Percentiles rank a stretch among this genome's conserved stretches.
phyloP scores from a whole-genome alignment of 2,113 vertebrate species.

The Cyprinus carpio region DNA sequence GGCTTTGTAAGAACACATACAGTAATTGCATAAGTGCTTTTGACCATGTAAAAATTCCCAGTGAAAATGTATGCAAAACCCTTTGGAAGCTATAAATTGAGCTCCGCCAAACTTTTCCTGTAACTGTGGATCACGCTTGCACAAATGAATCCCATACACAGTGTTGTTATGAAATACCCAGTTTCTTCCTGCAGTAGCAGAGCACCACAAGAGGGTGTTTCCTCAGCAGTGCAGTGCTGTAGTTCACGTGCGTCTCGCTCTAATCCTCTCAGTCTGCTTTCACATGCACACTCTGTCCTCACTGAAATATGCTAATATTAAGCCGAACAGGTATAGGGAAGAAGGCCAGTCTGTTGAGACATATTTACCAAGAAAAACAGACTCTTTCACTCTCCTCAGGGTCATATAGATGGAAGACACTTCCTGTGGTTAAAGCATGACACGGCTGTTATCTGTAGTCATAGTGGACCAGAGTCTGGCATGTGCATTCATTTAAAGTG shows the following conservation, averaged over 20 bases:
- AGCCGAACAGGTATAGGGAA: constrained; percentile 20
- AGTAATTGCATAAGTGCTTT: too few relatives aligned
- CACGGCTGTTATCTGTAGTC: constrained; percentile 9
- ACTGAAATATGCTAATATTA: constrained; percentile 34
- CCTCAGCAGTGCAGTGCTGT: background rate
- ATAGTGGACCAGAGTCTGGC: background rate
- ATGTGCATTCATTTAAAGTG: background rate
- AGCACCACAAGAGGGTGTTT: background rate
- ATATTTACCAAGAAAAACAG: constrained; percentile 27
- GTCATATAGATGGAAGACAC: background rate
- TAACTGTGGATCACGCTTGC: too few relatives aligned
- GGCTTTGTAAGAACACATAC: too few relatives aligned
- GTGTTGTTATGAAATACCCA: background rate
- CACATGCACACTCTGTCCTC: constrained; percentile 22
- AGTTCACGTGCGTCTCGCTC: too few relatives aligned
- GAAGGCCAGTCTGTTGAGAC: constrained; percentile 32
- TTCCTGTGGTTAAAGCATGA: background rate
- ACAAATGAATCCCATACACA: background rate
- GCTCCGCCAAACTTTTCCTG: too few relatives aligned
- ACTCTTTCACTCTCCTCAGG: constrained; percentile 37
- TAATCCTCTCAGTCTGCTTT: constrained; percentile 13
- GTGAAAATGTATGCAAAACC: too few relatives aligned
- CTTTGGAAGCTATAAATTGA: too few relatives aligned
- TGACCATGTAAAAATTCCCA: too few relatives aligned
- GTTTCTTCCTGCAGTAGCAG: background rate